These are phyloP conservation scores for Gnathochromis pfefferi DNA, from an alignment of 2,113 vertebrate species.

Conservation along the genomic window DNA sequence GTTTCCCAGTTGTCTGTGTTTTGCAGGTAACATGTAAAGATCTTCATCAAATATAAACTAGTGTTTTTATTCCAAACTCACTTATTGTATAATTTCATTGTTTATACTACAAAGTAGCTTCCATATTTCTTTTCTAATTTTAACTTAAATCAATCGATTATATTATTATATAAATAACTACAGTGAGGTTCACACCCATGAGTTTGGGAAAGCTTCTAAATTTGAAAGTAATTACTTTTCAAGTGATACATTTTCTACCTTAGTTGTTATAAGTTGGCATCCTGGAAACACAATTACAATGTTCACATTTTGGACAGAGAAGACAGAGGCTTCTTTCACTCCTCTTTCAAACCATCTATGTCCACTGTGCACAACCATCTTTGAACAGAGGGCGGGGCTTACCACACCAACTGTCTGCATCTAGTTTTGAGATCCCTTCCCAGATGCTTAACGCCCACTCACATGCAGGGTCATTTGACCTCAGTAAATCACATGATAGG, in stretches of 20 bases:
- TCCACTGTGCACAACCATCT: background rate
- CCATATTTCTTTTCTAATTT: background rate
- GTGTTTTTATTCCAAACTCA: background rate
- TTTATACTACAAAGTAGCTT: background rate
- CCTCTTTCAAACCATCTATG: background rate
- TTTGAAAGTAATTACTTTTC: background rate
- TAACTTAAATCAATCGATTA: background rate
- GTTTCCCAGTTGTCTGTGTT: background rate
- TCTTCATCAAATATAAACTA: background rate
- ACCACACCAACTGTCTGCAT: background rate
- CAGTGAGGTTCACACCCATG: background rate
- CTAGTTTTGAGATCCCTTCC: background rate
- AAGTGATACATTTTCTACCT: background rate
- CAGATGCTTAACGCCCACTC: background rate
- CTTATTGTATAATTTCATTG: background rate
- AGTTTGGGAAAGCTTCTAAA: background rate
- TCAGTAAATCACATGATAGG: background rate
- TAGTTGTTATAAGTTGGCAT: background rate
- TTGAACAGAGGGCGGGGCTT: background rate
- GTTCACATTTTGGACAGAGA: background rate
- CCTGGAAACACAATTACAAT: background rate
- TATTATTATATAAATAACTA: rapidly evolving
- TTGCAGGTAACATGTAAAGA: background rate
- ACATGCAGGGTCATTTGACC: background rate
- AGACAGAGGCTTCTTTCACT: background rate